phyloP scores from a whole-genome alignment of 2,113 vertebrate genomes.

The Machaerirhynchus nigripectus region DNA sequence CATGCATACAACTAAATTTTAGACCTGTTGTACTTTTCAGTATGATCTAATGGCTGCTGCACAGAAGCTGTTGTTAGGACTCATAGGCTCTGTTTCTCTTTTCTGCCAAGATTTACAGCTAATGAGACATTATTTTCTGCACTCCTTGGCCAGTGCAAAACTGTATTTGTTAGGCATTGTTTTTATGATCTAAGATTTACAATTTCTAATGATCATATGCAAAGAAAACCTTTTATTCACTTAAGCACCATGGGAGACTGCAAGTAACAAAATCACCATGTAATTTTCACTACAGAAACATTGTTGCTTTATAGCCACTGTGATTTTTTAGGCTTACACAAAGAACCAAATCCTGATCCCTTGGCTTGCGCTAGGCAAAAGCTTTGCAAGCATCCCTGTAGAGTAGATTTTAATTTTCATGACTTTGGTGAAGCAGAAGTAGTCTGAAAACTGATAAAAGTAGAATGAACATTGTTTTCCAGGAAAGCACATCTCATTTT shows the following conservation, averaged over 20 bases:
- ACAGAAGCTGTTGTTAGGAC: constrained; percentile 29
- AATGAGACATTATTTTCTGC: constrained; percentile 34
- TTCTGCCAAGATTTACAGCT: constrained; percentile 21
- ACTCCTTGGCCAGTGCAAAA: not conserved
- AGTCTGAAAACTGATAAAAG: not conserved
- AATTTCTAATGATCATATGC: not conserved
- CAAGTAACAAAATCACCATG: not conserved
- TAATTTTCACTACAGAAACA: not conserved
- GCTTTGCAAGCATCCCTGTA: not conserved
- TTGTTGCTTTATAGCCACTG: not conserved
- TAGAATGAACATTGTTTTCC: not conserved
- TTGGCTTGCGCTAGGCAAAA: not conserved
- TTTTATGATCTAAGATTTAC: constrained; percentile 33
- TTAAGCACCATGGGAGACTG: not conserved
- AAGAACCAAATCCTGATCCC: not conserved
- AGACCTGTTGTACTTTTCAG: constrained; percentile 23
- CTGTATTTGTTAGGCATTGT: not conserved
- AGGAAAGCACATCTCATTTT: not conserved
- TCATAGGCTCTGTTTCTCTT: not conserved
- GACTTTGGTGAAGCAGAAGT: not conserved
- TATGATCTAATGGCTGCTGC: not conserved
- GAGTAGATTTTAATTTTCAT: not conserved
- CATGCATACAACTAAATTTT: not conserved
- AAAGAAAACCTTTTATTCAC: constrained; percentile 39
- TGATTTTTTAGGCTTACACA: not conserved